A percentile compares a stretch with the other conserved stretches of the same genome.
phyloP scores from a whole-genome alignment of 1,140 invertebrate genomes.

The Neotoxoptera formosana region DNA sequence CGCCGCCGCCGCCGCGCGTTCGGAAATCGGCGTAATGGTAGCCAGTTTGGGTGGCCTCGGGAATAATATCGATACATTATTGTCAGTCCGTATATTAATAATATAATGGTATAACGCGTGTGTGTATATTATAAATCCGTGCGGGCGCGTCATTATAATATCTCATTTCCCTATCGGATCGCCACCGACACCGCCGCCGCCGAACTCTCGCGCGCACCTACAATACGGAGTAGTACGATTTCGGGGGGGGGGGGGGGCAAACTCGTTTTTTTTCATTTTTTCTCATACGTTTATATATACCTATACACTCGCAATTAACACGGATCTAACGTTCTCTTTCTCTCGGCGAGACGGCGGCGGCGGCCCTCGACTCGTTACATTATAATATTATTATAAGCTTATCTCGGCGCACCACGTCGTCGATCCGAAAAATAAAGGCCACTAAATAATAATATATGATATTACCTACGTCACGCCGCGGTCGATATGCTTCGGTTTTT shows the following conservation, averaged over 20 bases:
- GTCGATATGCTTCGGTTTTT: background rate
- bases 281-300: background rate
- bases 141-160: conserved; percentile 53
- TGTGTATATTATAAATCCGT: conserved; percentile 39
- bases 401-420: background rate
- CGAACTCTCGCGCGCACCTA: background rate
- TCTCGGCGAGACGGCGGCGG: background rate
- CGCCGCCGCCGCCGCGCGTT: background rate
- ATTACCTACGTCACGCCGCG: background rate
- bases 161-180: conserved; percentile 49
- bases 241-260: conserved; percentile 3
- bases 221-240: background rate
- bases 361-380: background rate
- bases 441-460: background rate
- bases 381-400: background rate
- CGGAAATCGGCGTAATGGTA: conserved; percentile 35
- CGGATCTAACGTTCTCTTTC: background rate
- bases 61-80: conserved; percentile 52
- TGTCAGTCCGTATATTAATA: conserved; percentile 33
- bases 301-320: background rate
- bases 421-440: background rate
- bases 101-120: too few species aligned
- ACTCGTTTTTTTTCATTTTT: conserved; percentile 11
- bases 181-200: background rate
- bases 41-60: conserved; percentile 55